These are phyloP conservation scores for Allobates femoralis DNA, from an alignment of 2,797 vertebrate species.

Conservation along the genomic window DNA sequence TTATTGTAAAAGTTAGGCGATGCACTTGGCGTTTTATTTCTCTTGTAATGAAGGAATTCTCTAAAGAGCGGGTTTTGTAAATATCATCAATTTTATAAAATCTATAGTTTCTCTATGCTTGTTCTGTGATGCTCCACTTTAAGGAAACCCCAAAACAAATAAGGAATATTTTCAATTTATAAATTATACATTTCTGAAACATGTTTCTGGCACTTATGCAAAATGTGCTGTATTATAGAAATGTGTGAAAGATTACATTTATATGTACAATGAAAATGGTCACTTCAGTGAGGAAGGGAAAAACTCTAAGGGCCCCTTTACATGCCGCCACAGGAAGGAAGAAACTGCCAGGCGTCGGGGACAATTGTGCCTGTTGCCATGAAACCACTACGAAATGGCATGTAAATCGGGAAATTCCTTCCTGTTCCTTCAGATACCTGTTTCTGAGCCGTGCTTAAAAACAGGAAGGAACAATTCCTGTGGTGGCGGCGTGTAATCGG, in stretches of 20 bases:
- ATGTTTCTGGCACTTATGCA: background rate
- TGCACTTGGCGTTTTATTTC: background rate
- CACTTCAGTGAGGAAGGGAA: too few species aligned
- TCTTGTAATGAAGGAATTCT: constrained; percentile 20
- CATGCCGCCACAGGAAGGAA: too few species aligned
- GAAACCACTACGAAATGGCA: too few species aligned
- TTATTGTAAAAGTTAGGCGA: background rate
- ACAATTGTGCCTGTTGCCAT: too few species aligned
- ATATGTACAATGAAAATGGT: too few species aligned
- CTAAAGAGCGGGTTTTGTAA: background rate
- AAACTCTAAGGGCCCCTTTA: too few species aligned
- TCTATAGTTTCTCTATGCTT: background rate
- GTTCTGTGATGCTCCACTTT: background rate
- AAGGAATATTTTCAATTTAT: background rate
- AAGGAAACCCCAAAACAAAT: background rate
- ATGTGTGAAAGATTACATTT: background rate
- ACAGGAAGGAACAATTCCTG: too few species aligned
- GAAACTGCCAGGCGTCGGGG: too few species aligned
- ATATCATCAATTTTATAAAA: constrained; percentile 24
- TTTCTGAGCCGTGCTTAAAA: too few species aligned
- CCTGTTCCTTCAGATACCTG: too few species aligned
- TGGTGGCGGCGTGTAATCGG: too few species aligned
- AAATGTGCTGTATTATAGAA: background rate
- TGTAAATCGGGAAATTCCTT: too few species aligned
- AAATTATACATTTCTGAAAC: background rate